Evolutionary conservation across 2,113 vertebrate genomes (phyloP), one percentile per base, ranked within the genome.

Genomic region (Phrynosoma blainvillii): DNA sequence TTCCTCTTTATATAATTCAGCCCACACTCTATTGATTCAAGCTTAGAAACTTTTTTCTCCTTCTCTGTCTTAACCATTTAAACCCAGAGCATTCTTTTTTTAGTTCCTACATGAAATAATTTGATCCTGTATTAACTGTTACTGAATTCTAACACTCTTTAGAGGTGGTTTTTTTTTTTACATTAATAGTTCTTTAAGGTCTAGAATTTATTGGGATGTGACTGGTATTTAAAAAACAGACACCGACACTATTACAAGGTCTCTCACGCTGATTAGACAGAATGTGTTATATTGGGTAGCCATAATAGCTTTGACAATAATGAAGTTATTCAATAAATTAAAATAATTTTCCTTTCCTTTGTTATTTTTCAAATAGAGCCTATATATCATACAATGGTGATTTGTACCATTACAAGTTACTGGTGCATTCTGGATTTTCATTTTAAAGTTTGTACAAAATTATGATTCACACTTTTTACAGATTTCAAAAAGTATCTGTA

Each of bases 281-380:
- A 84, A 78, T 75, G 85, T 16, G 89, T 91, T 95, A 91, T 95
- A 84, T 95, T 92, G 88, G 75, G 87, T 76, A 95, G 93, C 85
- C 65, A 0, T 87, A 92, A 82, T 87, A 94, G 52, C 73, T 56
- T 77, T 87, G 91, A 65, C 56, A 93, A 91, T 89, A 96, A 94
- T 84, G 91, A 65, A 96, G 66, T 91, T 95, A 79, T 74, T 85
- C 81, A 94, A 97, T 95, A 97, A 96, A 96, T 94, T 96, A 96
- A 91, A 91, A 84, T 89, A 88, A 92, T 93, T 95, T 92, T 94
- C 80, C 91, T 62, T 91, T 91, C 90, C 93, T 65, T 88, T 88
- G 89, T 96, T 94, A 92, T 94, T 95, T 95, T 95, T 91, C 87
- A 96, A 95, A 93, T 88, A 95, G 82, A 88, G 89, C 95, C 92